Conservation (phyloP, 1,140 invertebrate species). For the Bombus polaris region DNA sequence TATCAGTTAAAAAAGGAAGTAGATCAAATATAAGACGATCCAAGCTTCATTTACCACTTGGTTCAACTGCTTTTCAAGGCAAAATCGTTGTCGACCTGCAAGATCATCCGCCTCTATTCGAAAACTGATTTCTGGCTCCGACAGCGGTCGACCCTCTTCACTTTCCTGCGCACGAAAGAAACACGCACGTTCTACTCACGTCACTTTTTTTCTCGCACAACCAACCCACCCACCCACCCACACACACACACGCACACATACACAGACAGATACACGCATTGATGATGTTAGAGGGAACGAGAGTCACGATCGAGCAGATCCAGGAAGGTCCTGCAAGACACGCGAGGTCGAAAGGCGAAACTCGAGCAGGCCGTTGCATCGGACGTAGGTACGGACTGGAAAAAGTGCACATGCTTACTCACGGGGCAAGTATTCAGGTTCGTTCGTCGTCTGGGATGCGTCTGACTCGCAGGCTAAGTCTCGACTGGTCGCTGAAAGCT, state of each 20-base stretch:
- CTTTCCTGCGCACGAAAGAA: not conserved
- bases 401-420: conserved; percentile 69
- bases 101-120: conserved; percentile 2
- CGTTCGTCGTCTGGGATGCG: conserved; percentile 74
- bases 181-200: conserved; percentile 17
- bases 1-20: not conserved
- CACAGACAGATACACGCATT: not conserved
- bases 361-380: not conserved
- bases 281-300: not conserved
- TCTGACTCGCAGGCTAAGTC: conserved; percentile 78
- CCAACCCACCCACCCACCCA: too few relatives aligned
- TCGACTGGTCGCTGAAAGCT: conserved; percentile 76
- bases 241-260: not conserved
- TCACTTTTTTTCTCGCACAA: conserved; percentile 43
- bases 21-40: not conserved
- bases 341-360: conserved; percentile 1
- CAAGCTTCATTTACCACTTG: not conserved
- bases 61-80: not conserved
- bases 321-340: not conserved
- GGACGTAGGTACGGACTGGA: conserved; percentile 22
- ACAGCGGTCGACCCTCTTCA: not conserved
- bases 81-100: not conserved
- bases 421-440: conserved; percentile 68
- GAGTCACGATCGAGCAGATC: conserved; percentile 16
- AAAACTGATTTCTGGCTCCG: not conserved